Conservation (phyloP, 2,888 invertebrate genomes). For the Plutella xylostella region DNA sequence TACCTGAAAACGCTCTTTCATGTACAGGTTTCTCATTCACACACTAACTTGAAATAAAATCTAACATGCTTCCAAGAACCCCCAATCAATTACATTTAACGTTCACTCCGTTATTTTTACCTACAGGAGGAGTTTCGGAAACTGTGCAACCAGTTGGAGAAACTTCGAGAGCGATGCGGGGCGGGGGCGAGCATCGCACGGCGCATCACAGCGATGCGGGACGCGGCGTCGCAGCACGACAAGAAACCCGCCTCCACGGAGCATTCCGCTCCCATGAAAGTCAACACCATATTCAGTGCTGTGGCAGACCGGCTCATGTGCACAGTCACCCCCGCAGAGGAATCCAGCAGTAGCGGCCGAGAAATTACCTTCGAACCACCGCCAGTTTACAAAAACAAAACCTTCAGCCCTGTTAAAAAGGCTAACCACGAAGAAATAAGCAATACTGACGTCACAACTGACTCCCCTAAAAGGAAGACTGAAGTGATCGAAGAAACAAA, state of each 20-base stretch:
- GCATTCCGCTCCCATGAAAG: slow-evolving; percentile 55
- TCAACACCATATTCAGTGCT: slow-evolving; percentile 65
- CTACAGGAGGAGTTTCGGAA: slow-evolving; percentile 83
- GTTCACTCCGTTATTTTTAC: no score
- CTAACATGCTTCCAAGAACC: no score
- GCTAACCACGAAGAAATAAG: slow-evolving; percentile 51
- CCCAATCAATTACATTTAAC: no score
- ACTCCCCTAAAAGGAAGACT: slow-evolving; percentile 45
- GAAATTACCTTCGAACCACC: slow-evolving; percentile 59
- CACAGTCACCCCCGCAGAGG: slow-evolving; percentile 60
- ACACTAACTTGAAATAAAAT: no score
- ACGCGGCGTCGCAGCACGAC: slow-evolving; percentile 75
- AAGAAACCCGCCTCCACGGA: slow-evolving; percentile 59
- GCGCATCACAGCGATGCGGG: slow-evolving; percentile 85
- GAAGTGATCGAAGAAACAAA: slow-evolving; percentile 38
- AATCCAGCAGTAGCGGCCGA: slow-evolving; percentile 61
- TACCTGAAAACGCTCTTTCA: no score
- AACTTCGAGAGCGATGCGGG: slow-evolving; percentile 82
- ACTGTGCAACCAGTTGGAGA: slow-evolving; percentile 82
- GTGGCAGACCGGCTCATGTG: slow-evolving; percentile 65
- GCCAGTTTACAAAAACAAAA: slow-evolving; percentile 52
- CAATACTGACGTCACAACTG: slow-evolving; percentile 54
- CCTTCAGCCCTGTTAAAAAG: slow-evolving; percentile 63
- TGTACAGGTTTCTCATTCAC: no score
- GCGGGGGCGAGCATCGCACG: slow-evolving; percentile 79